Evolutionary conservation across 2,797 vertebrate genomes (phyloP).

Genomic region (Pempheris klunzingeri): DNA sequence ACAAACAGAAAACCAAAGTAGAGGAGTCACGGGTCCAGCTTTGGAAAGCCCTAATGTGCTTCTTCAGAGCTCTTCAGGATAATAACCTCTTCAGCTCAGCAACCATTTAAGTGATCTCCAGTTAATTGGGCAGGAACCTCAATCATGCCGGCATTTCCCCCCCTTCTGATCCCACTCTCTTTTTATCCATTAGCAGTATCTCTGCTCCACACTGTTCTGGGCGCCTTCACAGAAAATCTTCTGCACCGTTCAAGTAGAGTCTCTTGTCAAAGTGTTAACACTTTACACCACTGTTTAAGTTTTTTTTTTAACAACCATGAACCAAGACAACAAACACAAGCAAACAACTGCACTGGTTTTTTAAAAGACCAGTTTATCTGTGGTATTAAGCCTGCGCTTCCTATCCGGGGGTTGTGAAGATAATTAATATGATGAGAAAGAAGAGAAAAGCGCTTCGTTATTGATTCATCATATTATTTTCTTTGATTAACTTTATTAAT

Average conservation of each 20-base stretch:
- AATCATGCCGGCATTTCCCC: constrained; percentile 54
- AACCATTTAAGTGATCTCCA: constrained; percentile 76
- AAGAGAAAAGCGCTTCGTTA: too few relatives aligned
- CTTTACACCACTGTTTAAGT: neutral
- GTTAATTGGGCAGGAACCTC: constrained; percentile 79
- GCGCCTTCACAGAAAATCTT: constrained; percentile 30
- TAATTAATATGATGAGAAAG: neutral
- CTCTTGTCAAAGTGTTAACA: constrained; percentile 33
- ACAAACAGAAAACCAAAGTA: constrained; percentile 44
- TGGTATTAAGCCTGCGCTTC: neutral
- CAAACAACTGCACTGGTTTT: neutral
- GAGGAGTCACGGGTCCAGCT: constrained; percentile 50
- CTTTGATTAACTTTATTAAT: too few relatives aligned
- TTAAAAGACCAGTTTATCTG: neutral
- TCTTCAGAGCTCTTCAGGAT: constrained; percentile 70
- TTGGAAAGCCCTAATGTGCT: constrained; percentile 64
- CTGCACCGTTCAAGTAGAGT: constrained; percentile 21
- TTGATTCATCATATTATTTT: too few relatives aligned
- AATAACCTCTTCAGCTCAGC: constrained; percentile 71
- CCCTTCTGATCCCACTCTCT: constrained; percentile 53
- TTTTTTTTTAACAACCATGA: neutral
- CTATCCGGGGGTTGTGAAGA: too few relatives aligned
- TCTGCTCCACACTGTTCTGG: constrained; percentile 32
- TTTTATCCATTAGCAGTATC: constrained; percentile 63
- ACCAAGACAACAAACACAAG: neutral